These are phyloP conservation scores for Trichopoda pennipes DNA, from an alignment of 2,888 invertebrate genomes.

Conservation along the genomic window DNA sequence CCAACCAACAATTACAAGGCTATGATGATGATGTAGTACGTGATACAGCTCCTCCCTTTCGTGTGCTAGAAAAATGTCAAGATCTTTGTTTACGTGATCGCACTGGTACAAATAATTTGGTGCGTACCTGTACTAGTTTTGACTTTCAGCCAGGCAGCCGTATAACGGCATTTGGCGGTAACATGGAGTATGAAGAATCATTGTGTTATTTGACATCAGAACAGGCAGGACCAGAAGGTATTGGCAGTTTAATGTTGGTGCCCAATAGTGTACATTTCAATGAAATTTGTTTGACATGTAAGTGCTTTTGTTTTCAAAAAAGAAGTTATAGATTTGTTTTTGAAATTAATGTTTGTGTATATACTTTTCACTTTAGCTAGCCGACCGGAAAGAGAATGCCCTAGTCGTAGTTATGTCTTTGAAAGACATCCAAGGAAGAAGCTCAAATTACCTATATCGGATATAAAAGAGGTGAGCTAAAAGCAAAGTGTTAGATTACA, in stretches of 20 bases:
- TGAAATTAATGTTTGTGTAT: neutral
- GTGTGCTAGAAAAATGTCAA: conserved; percentile 93
- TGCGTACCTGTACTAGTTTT: conserved; percentile 92
- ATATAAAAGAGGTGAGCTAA: conserved; percentile 87
- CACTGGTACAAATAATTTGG: conserved; percentile 88
- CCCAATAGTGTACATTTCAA: conserved; percentile 95
- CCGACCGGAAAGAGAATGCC: conserved; percentile 93
- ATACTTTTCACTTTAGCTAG: conserved; percentile 83
- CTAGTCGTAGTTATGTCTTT: conserved; percentile 92
- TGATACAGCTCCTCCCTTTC: conserved; percentile 91
- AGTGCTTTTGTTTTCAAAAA: conserved; percentile 79
- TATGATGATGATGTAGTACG: conserved; percentile 94
- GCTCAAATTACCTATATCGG: conserved; percentile 89
- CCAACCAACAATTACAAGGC: conserved; percentile 93
- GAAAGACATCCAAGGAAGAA: conserved; percentile 93
- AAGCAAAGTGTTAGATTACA: neutral
- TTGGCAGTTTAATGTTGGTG: conserved; percentile 92
- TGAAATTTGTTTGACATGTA: conserved; percentile 93
- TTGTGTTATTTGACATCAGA: conserved; percentile 92
- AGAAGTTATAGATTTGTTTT: neutral
- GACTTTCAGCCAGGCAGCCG: conserved; percentile 95
- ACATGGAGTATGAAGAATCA: conserved; percentile 93
- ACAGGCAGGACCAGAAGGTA: conserved; percentile 93
- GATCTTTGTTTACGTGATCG: conserved; percentile 91
- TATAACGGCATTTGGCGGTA: conserved; percentile 90